Percentiles rank a stretch among this genome's conserved stretches.
phyloP scores from a whole-genome alignment of 2,888 invertebrate genomes.

The Eumerus sabulonum region DNA sequence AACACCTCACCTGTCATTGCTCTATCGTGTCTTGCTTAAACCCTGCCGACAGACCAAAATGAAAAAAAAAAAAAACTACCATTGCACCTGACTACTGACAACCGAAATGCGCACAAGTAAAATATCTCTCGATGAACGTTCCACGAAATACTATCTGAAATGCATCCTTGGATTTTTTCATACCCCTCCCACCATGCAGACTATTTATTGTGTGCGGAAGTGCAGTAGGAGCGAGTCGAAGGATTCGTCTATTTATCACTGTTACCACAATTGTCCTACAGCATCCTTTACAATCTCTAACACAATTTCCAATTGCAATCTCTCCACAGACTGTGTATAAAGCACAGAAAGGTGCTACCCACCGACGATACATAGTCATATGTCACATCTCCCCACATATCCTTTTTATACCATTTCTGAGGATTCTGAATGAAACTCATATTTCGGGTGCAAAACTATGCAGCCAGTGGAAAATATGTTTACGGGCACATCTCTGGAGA shows the following conservation, averaged over 20 bases:
- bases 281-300: constrained; percentile 62
- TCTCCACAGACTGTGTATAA: constrained; percentile 18
- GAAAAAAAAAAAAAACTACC: constrained; percentile 12
- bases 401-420: neutral
- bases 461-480: constrained; percentile 30
- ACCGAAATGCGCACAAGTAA: constrained; percentile 31
- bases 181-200: neutral
- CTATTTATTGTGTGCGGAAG: constrained; percentile 41
- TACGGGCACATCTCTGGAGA: constrained; percentile 20
- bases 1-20: constrained; percentile 58
- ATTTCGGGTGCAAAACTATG: constrained; percentile 43
- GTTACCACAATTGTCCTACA: constrained; percentile 61
- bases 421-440: constrained; percentile 33
- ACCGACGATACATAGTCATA: neutral
- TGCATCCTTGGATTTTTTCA: constrained; percentile 47
- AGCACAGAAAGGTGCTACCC: no score
- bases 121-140: constrained; percentile 62
- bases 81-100: constrained; percentile 6
- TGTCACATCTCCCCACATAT: constrained; percentile 3
- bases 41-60: constrained; percentile 7
- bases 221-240: constrained; percentile 19
- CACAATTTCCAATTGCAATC: constrained; percentile 59
- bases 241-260: constrained; percentile 62
- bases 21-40: no score
- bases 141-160: constrained; percentile 61